These are phyloP conservation scores for Dicycla oo DNA, from an alignment of 2,888 invertebrate species.

Conservation along the genomic window DNA sequence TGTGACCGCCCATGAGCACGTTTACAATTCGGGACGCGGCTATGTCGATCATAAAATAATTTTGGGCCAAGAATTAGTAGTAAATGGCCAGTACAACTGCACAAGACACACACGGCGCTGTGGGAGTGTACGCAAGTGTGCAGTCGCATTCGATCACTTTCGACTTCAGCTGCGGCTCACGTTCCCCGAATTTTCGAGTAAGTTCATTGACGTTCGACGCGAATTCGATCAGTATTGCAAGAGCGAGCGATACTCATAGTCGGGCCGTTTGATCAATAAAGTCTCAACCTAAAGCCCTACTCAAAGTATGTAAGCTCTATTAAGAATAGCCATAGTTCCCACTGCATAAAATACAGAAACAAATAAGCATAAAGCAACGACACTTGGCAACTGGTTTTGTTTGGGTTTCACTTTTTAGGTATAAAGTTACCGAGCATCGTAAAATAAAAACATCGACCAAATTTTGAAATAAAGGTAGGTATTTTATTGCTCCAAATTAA, in stretches of 20 bases:
- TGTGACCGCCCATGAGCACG: conserved; percentile 86
- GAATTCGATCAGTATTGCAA: conserved; percentile 64
- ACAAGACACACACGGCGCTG: conserved; percentile 75
- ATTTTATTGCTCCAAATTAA: conserved; percentile 67
- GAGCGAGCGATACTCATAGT: conserved; percentile 46
- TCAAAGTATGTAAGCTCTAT: conserved; percentile 28
- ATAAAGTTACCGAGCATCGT: conserved; percentile 54
- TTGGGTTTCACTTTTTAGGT: conserved; percentile 47
- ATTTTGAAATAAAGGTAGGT: conserved; percentile 45
- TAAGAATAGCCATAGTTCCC: conserved; percentile 15
- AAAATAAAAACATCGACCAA: conserved; percentile 44
- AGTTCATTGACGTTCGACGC: conserved; percentile 70
- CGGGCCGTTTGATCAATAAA: conserved; percentile 67
- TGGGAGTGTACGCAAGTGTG: conserved; percentile 60
- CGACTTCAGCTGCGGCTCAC: conserved; percentile 62
- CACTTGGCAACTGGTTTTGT: conserved; percentile 45
- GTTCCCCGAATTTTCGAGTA: conserved; percentile 66
- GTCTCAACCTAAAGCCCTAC: conserved; percentile 12
- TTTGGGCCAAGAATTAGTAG: conserved; percentile 83
- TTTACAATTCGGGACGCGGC: conserved; percentile 85
- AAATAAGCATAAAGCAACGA: conserved; percentile 44
- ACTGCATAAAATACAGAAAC: conserved; percentile 31
- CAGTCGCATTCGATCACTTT: conserved; percentile 67
- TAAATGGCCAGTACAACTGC: conserved; percentile 72
- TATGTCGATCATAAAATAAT: conserved; percentile 85